Base-by-base conservation (phyloP, 23 tunicate species). In the Trididemnum nubilum region DNA sequence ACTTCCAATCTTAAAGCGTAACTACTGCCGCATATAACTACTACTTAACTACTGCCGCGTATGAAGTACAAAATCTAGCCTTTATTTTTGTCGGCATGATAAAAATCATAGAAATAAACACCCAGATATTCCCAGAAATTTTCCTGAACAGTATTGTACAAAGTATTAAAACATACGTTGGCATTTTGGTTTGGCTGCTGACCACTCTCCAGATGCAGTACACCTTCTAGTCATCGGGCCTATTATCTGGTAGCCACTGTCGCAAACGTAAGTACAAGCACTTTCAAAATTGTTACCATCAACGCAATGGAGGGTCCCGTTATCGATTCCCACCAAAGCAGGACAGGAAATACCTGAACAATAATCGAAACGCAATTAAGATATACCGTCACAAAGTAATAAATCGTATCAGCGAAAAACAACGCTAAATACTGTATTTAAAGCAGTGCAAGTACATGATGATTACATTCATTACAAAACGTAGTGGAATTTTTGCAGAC, bases 151-250 rank as follows among this genome's bases (percentile, higher is more conserved):
- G n/a, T n/a, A n/a, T n/a, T n/a, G n/a, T n/a, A n/a, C n/a, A n/a
- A n/a, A n/a, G n/a, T n/a, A n/a, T n/a, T n/a, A n/a, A n/a, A 3
- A 65, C 97, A 54, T 70, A 92, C 97, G 87, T 78, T 82, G 93
- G 73, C 98, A 94, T 67, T 9, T 88, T 24, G 98, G 98, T 34
- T 51, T 60, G 7, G 67, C 59, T 65, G 77, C 85, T 1, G 98
- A 85, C 98, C 98, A 94, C 23, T 89, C 81, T 4, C 95, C 96
- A 37, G 95, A 67, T 7, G 90, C 69, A 73, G 87, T 44, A 39
- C 98, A 94, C n/a, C 61, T 81, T 59, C 98, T 73, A 1, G 95
- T 69, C 0, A 74, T 21, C 0, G 88, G 3, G 26, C 98, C 98
- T 58, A 84, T 49, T 4, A 94, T 52, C 24, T 85, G 66, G 40